These are phyloP conservation scores for Nymphalis io DNA, from an alignment of 1,140 invertebrate genomes.

Conservation along the genomic window DNA sequence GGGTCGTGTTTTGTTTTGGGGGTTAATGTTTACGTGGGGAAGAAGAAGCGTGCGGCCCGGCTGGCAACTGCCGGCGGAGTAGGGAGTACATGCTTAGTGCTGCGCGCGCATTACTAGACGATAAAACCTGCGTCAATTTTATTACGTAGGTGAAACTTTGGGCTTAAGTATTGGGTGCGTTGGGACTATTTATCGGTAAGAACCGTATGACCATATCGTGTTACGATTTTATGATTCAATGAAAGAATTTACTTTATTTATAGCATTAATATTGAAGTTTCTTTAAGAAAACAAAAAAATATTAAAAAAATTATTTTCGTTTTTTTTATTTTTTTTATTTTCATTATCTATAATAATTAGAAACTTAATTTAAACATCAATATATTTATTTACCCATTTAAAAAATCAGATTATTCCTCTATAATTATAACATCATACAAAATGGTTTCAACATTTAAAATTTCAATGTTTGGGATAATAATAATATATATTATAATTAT, in stretches of 20 bases:
- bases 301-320: too few species aligned
- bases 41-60: constrained; percentile 65
- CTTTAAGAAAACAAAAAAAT: background rate
- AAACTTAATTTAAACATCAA: too few species aligned
- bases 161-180: constrained; percentile 50
- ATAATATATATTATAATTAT: too few species aligned
- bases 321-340: too few species aligned
- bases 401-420: too few species aligned
- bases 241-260: background rate
- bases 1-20: constrained; percentile 70
- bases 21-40: constrained; percentile 60
- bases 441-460: too few species aligned
- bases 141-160: constrained; percentile 71
- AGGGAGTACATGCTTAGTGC: constrained; percentile 46
- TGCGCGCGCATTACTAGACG: constrained; percentile 63
- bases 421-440: too few species aligned
- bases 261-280: background rate
- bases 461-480: too few species aligned
- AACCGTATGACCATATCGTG: constrained; percentile 7
- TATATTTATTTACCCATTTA: too few species aligned
- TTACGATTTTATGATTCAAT: background rate
- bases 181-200: constrained; percentile 34
- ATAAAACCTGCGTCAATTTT: constrained; percentile 70
- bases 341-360: too few species aligned
- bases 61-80: constrained; percentile 72